Conservation (phyloP, 2,797 vertebrate genomes). For the Apogon talboti region DNA sequence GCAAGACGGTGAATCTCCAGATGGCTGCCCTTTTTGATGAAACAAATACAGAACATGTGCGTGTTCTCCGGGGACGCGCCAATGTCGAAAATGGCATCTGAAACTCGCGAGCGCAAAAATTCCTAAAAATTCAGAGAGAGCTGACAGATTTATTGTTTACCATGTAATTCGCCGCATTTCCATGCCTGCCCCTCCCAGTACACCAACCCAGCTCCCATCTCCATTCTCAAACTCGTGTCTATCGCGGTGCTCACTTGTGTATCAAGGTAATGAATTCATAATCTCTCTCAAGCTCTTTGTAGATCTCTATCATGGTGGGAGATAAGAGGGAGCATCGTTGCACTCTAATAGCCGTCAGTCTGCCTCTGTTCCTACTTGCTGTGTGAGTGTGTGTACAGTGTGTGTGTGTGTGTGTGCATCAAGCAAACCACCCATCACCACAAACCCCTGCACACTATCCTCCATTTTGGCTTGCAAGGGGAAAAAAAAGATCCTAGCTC, state of each 20-base stretch:
- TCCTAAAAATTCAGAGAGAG: constrained; percentile 14
- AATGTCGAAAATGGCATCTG: background rate
- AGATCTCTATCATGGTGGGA: constrained; percentile 82
- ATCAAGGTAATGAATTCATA: constrained; percentile 86
- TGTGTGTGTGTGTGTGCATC: constrained; percentile 31
- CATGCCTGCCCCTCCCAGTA: constrained; percentile 40
- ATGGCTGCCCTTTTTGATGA: constrained; percentile 3
- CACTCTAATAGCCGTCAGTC: constrained; percentile 81
- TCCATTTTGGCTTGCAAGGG: constrained; percentile 50
- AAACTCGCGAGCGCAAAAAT: background rate
- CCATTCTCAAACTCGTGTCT: constrained; percentile 63
- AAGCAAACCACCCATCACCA: constrained; percentile 40
- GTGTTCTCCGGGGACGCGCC: background rate
- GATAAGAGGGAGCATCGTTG: constrained; percentile 80
- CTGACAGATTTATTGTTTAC: constrained; percentile 37
- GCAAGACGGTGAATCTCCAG: background rate
- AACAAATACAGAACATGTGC: constrained; percentile 1
- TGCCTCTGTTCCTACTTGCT: constrained; percentile 62
- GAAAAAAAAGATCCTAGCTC: constrained; percentile 23
- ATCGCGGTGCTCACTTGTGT: constrained; percentile 71
- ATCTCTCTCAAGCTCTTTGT: constrained; percentile 82
- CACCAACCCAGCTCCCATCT: constrained; percentile 49
- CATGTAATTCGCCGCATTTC: constrained; percentile 44
- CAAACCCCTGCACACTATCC: constrained; percentile 22
- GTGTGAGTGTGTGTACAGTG: constrained; percentile 20